These are phyloP conservation scores for Morone chrysops DNA, from an alignment of 2,113 vertebrate species.

Conservation along the genomic window DNA sequence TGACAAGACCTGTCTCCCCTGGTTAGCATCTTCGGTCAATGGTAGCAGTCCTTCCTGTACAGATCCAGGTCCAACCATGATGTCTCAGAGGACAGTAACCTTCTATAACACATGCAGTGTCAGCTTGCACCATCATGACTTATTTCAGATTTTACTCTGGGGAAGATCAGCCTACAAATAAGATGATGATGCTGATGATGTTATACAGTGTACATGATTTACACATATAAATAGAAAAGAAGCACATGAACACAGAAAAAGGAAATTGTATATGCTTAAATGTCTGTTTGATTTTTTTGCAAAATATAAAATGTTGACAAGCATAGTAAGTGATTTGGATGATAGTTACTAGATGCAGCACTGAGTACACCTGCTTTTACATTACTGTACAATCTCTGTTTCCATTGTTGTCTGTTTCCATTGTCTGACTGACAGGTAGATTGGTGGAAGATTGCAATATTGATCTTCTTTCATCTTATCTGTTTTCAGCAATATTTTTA, in stretches of 20 bases:
- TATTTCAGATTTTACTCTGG: conserved; percentile 6
- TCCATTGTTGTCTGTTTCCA: neutral
- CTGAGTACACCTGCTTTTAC: conserved; percentile 16
- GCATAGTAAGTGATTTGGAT: neutral
- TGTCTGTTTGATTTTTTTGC: neutral
- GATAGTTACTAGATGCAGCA: neutral
- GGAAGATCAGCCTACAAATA: conserved; percentile 9
- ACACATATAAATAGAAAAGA: neutral
- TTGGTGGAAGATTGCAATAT: conserved; percentile 3
- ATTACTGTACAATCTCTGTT: conserved; percentile 8
- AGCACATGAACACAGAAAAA: neutral
- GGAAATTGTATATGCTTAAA: neutral
- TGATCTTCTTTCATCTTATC: conserved; percentile 40
- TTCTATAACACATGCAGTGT: conserved; percentile 14
- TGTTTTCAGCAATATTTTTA: conserved; percentile 14
- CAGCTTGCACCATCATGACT: conserved; percentile 26
- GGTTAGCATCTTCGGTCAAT: conserved; percentile 42
- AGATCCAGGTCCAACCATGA: conserved; percentile 35
- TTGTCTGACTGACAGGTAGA: conserved; percentile 33
- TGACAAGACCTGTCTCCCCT: conserved; percentile 58
- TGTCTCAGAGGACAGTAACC: conserved; percentile 25
- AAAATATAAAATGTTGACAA: too few relatives aligned
- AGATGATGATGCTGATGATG: neutral
- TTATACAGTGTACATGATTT: neutral
- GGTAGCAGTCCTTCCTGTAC: conserved; percentile 7